phyloP scores from a whole-genome alignment of 2,797 vertebrate species.

The Smutsia gigantea region DNA sequence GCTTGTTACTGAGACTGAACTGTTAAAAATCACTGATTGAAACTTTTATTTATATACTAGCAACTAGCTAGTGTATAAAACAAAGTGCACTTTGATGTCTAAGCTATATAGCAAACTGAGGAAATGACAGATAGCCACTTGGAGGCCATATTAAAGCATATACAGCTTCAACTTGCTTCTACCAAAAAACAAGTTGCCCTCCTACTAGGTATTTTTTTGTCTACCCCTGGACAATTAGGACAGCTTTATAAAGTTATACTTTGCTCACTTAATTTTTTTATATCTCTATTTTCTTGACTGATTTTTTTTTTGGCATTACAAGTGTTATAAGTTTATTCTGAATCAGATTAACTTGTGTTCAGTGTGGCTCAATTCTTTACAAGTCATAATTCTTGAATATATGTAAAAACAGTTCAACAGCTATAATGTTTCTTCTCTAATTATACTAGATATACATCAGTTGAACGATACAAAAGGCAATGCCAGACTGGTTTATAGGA shows the following conservation, averaged over 20 bases:
- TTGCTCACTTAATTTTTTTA: conserved; percentile 80
- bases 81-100: conserved; percentile 20
- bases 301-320: conserved; percentile 69
- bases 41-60: background rate
- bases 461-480: conserved; percentile 60
- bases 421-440: conserved; percentile 36
- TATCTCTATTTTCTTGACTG: conserved; percentile 81
- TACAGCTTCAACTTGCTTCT: background rate
- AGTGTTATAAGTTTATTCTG: conserved; percentile 62
- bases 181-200: background rate
- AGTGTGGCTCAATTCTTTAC: conserved; percentile 62
- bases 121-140: background rate
- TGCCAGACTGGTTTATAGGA: background rate
- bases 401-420: conserved; percentile 50
- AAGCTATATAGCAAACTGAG: background rate
- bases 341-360: conserved; percentile 56
- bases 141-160: background rate
- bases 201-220: conserved; percentile 41
- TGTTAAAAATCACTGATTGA: conserved; percentile 57
- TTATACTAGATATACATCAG: conserved; percentile 32
- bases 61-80: conserved; percentile 12
- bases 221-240: conserved; percentile 50
- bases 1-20: conserved; percentile 45
- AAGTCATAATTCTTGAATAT: conserved; percentile 34
- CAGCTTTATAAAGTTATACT: conserved; percentile 78